Conservation (phyloP, 1,140 invertebrate species). For the Diabrotica virgifera region DNA sequence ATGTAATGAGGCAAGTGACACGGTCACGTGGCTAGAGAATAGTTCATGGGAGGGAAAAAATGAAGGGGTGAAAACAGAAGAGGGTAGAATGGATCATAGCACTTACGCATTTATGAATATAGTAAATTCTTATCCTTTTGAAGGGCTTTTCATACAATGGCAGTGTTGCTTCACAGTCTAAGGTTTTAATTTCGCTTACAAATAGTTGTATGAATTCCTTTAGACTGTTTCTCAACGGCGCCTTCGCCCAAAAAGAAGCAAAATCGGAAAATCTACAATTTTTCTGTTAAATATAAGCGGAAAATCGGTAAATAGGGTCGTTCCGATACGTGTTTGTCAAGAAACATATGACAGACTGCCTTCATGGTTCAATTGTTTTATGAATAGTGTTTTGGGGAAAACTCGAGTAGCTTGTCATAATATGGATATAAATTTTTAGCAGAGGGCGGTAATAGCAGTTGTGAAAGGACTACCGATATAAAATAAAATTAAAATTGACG, state of each 20-base stretch:
- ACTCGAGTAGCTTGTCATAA: neutral
- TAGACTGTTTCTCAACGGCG: neutral
- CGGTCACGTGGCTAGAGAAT: conserved; percentile 24
- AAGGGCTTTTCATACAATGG: neutral
- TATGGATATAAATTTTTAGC: too few relatives aligned
- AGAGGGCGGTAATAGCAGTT: too few relatives aligned
- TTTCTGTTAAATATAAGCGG: conserved; percentile 18
- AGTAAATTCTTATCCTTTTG: neutral
- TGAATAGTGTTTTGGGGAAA: conserved; percentile 14
- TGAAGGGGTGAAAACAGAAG: conserved; percentile 5
- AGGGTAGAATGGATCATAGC: conserved; percentile 7
- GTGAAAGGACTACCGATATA: too few relatives aligned
- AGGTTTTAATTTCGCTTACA: too few relatives aligned
- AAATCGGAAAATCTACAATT: conserved; percentile 1
- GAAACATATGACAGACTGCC: conserved; percentile 15
- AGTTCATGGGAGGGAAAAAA: conserved; percentile 5
- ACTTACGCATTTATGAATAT: conserved; percentile 20
- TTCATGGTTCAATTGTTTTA: conserved; percentile 21
- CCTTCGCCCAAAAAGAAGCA: neutral
- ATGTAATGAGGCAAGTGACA: conserved; percentile 33
- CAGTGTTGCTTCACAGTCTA: neutral
- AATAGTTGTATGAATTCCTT: neutral
- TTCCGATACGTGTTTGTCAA: conserved; percentile 7
- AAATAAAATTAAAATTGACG: too few relatives aligned
- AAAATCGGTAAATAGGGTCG: conserved; percentile 16